Conservation (phyloP, 1,140 invertebrate species). For the Andricus grossulariae region DNA sequence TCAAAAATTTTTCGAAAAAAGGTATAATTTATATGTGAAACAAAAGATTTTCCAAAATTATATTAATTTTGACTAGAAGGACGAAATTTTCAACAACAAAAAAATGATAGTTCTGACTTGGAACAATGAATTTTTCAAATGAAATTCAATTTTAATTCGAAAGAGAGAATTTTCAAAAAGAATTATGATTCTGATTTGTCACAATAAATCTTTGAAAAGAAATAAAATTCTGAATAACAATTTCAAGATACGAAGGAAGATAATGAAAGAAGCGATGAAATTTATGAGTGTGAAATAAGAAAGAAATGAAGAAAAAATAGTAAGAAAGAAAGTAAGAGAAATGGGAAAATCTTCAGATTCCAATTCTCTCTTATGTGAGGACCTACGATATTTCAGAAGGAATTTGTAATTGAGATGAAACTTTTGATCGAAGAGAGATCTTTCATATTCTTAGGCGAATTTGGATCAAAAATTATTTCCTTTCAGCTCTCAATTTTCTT, state of each 20-base stretch:
- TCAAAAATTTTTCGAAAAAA: too few species aligned
- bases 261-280: not conserved
- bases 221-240: not conserved
- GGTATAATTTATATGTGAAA: too few species aligned
- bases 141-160: not conserved
- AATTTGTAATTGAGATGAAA: not conserved
- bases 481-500: not conserved
- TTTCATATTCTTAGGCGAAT: not conserved
- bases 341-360: constrained; percentile 18
- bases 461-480: not conserved
- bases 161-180: too few species aligned
- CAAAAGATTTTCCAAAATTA: too few species aligned
- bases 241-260: not conserved
- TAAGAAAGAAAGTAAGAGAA: constrained; percentile 5
- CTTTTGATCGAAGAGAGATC: not conserved
- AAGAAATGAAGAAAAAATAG: not conserved
- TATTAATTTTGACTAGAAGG: too few species aligned
- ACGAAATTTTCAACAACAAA: not conserved
- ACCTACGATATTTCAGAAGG: not conserved
- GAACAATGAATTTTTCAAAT: too few species aligned
- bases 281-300: not conserved
- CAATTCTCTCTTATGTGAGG: not conserved
- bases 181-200: too few species aligned
- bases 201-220: too few species aligned
- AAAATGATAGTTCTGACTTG: not conserved